A percentile compares a stretch with the other conserved stretches of the same genome.
These are phyloP conservation scores for Drosophila dunni DNA, from an alignment of 1,140 invertebrate species.

Conservation along the genomic window DNA sequence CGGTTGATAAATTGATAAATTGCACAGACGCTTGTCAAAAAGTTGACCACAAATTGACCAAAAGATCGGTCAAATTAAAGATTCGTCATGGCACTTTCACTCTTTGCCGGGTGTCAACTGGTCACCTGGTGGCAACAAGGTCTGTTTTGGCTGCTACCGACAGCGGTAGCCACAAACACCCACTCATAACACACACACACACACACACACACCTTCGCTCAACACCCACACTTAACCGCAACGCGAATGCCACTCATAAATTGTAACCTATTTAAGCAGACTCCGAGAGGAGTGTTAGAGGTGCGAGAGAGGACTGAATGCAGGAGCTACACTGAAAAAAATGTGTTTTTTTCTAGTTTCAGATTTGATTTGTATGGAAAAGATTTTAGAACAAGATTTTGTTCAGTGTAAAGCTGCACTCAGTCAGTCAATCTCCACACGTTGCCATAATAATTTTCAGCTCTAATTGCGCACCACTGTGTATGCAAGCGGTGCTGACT, in stretches of 20 bases:
- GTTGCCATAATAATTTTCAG: conserved; percentile 64
- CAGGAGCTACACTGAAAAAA: conserved; percentile 1
- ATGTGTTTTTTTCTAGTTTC: no score
- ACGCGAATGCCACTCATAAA: conserved; percentile 67
- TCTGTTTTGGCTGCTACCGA: not conserved
- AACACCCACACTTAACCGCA: conserved; percentile 25
- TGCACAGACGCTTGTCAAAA: conserved; percentile 71
- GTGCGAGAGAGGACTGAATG: conserved; percentile 21
- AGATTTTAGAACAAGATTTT: no score
- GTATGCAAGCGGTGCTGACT: conserved; percentile 2
- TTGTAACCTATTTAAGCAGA: conserved; percentile 74
- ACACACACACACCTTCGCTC: conserved; percentile 2
- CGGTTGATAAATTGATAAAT: conserved; percentile 64
- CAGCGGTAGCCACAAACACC: conserved; percentile 18
- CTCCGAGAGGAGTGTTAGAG: not conserved
- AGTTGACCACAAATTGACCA: conserved; percentile 66
- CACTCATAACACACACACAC: conserved; percentile 1
- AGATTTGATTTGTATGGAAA: no score
- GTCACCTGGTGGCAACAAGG: not conserved
- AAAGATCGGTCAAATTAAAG: conserved; percentile 62
- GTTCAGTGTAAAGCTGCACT: no score
- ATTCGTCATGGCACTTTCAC: conserved; percentile 54
- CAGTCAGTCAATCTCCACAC: conserved; percentile 8
- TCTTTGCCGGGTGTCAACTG: conserved; percentile 14
- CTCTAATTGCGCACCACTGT: conserved; percentile 72